Percentiles rank a stretch among this genome's conserved stretches.
phyloP scores from a whole-genome alignment of 2,113 vertebrate genomes.

The Tragelaphus imberbis region DNA sequence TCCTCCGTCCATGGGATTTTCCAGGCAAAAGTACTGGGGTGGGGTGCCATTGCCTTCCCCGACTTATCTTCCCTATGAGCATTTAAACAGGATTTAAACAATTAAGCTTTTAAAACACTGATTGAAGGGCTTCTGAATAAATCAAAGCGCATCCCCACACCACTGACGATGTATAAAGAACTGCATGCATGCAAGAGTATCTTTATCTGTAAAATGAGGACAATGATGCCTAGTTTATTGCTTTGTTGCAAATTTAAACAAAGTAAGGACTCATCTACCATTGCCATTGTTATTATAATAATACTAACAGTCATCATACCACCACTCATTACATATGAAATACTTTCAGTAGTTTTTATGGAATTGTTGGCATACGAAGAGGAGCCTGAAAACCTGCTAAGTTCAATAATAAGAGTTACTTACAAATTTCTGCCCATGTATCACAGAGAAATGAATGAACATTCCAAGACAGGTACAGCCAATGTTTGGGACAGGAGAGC shows the following conservation, averaged over 20 bases:
- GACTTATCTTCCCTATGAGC: background rate
- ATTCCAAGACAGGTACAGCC: background rate
- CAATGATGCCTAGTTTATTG: background rate
- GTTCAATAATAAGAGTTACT: background rate
- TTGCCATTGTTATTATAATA: background rate
- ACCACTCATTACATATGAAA: background rate
- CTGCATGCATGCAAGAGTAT: background rate
- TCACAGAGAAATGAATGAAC: background rate
- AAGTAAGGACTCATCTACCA: background rate
- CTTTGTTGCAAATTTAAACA: background rate
- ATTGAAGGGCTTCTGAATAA: background rate
- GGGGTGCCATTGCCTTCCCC: too few species aligned
- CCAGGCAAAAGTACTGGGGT: too few species aligned
- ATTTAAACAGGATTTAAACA: background rate
- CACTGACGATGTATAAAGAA: background rate
- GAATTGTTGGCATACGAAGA: background rate
- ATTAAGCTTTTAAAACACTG: background rate
- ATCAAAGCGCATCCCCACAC: background rate
- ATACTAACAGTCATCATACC: background rate
- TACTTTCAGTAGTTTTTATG: background rate
- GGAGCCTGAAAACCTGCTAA: background rate
- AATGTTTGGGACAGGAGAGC: background rate
- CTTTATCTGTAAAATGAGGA: background rate
- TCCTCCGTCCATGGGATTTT: too few species aligned
- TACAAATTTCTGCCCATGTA: background rate